Base-by-base conservation (phyloP, 64 coral and sea anemone genomes). In the Stichodactyla mertensii region DNA sequence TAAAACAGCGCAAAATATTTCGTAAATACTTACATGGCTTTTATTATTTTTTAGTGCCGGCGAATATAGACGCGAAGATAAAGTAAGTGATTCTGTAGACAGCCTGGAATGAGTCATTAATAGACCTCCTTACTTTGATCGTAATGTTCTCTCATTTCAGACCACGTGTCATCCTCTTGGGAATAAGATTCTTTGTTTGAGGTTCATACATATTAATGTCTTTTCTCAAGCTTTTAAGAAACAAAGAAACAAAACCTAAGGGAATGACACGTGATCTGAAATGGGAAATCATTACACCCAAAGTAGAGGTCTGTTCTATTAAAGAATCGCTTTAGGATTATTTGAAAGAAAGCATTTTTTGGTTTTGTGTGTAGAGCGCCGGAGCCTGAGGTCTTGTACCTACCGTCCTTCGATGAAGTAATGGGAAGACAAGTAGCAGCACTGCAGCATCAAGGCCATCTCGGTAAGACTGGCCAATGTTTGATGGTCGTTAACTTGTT, bases 321-420 rank as follows among this genome's bases (percentile, higher is more conserved):
- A 59, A 12, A 58, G 15, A 60, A 61, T 61, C 0, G 18, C 19
- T 67, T 67, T 58, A 58, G n/a, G 18, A 69, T 20, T 16, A 20
- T 9, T 8, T 22, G 6, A 5, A 69, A 74, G 27, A 26, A 0
- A 31, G 0, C n/a, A 26, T 69, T 74, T 86, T 52, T 19, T 58
- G 27, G 18, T 18, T 1, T 19, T 81, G 5, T 81, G 10, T 81
- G 24, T 24, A 85, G 83, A 13, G 28, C 14, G 24, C 0, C 57
- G 4, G 83, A 85, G 56, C 15, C n/a, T 4, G 83, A 85, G 24
- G 56, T 85, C 2, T 18, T 96, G 22, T 78, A 78, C 57, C 83
- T 96, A 70, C 94, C 94, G 9, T 96, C 94, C 22, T 96, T 96
- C 71, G 87, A 83, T 57, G 94, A 96, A 86, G 94, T 96, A 52